Evolutionary conservation across 2,113 vertebrate genomes (phyloP).

Genomic region (Oenanthe oenanthe): DNA sequence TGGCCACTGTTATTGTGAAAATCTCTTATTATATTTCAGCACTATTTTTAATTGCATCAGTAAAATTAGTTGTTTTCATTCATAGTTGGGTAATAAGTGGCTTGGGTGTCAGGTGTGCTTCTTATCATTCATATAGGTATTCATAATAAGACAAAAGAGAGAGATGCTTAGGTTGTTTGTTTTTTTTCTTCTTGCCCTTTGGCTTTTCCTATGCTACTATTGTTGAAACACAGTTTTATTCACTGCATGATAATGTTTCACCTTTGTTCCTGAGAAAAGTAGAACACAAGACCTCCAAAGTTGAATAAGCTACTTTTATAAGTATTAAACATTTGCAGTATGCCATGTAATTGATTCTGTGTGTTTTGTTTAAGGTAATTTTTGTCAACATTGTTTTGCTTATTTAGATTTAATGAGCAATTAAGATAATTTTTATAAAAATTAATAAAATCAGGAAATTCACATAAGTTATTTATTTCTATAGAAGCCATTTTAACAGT

Average conservation of each 20-base stretch:
- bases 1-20: not conserved
- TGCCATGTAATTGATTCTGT: not conserved
- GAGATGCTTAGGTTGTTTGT: not conserved
- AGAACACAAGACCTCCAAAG: not conserved
- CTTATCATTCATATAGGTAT: not conserved
- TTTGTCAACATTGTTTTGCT: not conserved
- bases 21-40: not conserved
- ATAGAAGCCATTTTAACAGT: not conserved
- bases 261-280: not conserved
- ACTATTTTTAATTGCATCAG: not conserved
- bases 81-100: not conserved
- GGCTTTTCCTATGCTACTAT: not conserved
- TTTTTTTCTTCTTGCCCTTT: not conserved
- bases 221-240: not conserved
- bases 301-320: not conserved
- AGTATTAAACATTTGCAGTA: not conserved
- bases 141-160: not conserved
- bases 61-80: not conserved
- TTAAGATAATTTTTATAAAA: not conserved
- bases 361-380: not conserved
- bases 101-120: not conserved
- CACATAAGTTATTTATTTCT: not conserved
- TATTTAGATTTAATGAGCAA: not conserved
- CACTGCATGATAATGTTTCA: not conserved
- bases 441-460: not conserved